Evolutionary conservation across 1,140 invertebrate species (phyloP), one percentile per base, ranked within the genome.

Genomic region (Zaprionus tsacasi): DNA sequence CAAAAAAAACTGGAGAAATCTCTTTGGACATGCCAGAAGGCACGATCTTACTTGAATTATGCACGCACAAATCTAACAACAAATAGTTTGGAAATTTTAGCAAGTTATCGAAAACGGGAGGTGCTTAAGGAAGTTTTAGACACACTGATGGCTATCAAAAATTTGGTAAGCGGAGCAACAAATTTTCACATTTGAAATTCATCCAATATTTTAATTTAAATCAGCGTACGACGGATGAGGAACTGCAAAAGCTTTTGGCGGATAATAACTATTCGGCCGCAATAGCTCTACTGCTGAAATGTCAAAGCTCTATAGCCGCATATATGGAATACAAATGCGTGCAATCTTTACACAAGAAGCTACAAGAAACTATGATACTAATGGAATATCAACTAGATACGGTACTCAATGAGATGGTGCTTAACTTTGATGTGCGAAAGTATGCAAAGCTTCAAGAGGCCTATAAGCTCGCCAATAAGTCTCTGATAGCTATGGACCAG

Each of bases 311-410:
- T 5, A 97, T 98, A 0, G 94, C 95, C 0, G 95, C 94, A 38
- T 97, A 97, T 79, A 96, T 95, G 81, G 96, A 98, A 91, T 98
- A 97, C 80, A 95, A 94, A 30, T 98, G 97, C 82, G 96, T 98
- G 45, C 95, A 96, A 59, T 97, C 98, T 60, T 92, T 98, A n/a
- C 95, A 95, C 52, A 95, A 95, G 75, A 97, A 99, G 89, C 93
- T 99, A 0, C 97, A 98, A 92, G 98, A 99, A 90, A 99, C 97
- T 0, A 93, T 99, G 55, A 96, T 97, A 71, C 95, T 97, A 93
- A 97, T 97, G 0, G 98, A 99, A 92, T 97, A 98, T 82, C 97
- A 98, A 79, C 92, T 99, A 55, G 98, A 99, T 91, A 94, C 95
- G 6, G 97, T 97, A 1, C 93, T 99, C 8, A 95, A 97, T 4